Evolutionary conservation across 2,797 vertebrate genomes (phyloP).

Genomic region (Acestrorhynchus altus): DNA sequence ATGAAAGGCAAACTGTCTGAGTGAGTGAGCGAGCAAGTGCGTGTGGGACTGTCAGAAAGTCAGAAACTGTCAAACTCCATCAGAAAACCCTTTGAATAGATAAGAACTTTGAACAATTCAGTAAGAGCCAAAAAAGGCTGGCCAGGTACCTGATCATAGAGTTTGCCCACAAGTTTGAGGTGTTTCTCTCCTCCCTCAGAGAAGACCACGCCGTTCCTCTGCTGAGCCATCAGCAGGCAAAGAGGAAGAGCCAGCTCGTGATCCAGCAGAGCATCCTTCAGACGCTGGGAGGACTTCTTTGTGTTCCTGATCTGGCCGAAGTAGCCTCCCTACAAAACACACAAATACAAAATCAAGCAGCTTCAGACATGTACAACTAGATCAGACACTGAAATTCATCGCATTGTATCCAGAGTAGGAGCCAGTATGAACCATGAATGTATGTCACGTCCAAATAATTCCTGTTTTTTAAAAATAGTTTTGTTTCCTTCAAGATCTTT

Average conservation of each 20-base stretch:
- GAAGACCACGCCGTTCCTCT: conserved; percentile 96
- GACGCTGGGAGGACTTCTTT: conserved; percentile 96
- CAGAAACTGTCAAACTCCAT: conserved; percentile 23
- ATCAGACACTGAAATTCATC: neutral
- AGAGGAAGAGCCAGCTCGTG: conserved; percentile 95
- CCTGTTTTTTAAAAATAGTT: too few species aligned
- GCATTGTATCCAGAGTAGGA: neutral
- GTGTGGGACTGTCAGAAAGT: conserved; percentile 1
- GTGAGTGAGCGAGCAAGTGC: neutral
- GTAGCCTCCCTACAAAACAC: conserved; percentile 89
- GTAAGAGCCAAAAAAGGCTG: neutral
- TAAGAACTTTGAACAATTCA: neutral
- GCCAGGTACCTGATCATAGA: conserved; percentile 91
- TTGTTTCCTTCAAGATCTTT: too few species aligned
- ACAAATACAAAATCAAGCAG: conserved; percentile 14
- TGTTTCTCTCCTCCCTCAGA: conserved; percentile 97
- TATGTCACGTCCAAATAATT: neutral
- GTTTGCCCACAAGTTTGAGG: conserved; percentile 96
- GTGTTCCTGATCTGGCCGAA: conserved; percentile 99
- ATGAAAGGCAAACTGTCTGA: conserved; percentile 50
- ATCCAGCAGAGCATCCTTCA: conserved; percentile 94
- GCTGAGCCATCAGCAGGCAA: conserved; percentile 97
- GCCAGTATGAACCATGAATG: neutral
- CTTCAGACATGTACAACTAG: neutral
- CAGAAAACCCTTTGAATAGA: neutral